Base-by-base conservation (phyloP, 1,140 invertebrate genomes). In the Chrysomallon squamiferum region DNA sequence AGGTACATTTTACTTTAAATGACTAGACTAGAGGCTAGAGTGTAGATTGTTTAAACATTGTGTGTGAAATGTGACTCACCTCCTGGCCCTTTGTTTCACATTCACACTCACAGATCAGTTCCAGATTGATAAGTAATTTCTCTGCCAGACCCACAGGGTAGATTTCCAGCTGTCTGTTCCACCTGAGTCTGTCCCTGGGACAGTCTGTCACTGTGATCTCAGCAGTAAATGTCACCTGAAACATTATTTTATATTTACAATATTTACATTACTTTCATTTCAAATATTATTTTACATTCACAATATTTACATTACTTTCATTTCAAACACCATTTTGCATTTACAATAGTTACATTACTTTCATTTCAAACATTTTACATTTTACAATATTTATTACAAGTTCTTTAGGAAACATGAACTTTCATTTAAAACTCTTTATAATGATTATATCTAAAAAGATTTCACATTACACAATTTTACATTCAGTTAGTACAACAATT, bases 111-210 rank as follows among this genome's bases (percentile, higher is more conserved):
- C 95, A 98, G 1, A 95, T 84, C 89, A 97, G 93, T 77, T 95
- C 91, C 63, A 98, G 81, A 72, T 95, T 91, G 1, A 98, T 89
- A 5, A 88, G 88, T 5, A 98, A 86, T 77, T 89, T 91, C 84
- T 98, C 96, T 66, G 93, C 92, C 45, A 97, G 90, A 69, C 95
- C 95, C 27, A 96, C 93, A 1, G 95, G 95, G 86, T 95, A 95
- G 69, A 98, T 97, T 59, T 91, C 87, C 75, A 97, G 64, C 18
- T 93, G 15, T 52, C 66, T 66, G 29, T 89, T 90, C 91, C 93
- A 65, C 62, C 61, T 49, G 13, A 25, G 61, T 60, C 87, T 89
- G 83, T 94, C 90, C 62, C 75, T 68, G 0, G 88, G 87, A 74
- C 88, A 89, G 11, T 83, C 5, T 90, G 92, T 83, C 92, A 96